Conservation (phyloP, 1,140 invertebrate genomes). For the Yoshiicerus persimilis region DNA sequence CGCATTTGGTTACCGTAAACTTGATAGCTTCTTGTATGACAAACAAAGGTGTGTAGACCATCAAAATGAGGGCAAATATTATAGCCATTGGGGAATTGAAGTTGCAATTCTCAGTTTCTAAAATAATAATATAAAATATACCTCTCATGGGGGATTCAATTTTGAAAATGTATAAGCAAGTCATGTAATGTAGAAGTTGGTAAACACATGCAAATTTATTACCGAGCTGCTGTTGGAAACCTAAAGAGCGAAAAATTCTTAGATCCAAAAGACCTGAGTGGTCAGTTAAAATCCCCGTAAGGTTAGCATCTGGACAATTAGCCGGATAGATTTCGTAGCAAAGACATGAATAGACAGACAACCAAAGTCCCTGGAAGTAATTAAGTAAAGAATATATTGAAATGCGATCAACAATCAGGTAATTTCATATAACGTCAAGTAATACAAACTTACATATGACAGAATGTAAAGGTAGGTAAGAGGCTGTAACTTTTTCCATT, state of each 20-base stretch:
- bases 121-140: not conserved
- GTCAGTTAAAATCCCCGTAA: not conserved
- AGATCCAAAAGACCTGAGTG: not conserved
- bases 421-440: too few relatives aligned
- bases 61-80: not conserved
- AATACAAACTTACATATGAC: not conserved
- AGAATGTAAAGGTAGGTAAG: not conserved
- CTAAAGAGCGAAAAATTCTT: not conserved
- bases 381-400: not conserved
- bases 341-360: not conserved
- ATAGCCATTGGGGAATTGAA: not conserved
- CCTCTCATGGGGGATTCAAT: too few relatives aligned
- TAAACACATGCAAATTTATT: not conserved
- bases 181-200: not conserved
- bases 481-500: not conserved
- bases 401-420: too few relatives aligned
- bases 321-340: not conserved
- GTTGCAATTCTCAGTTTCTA: not conserved
- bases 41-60: not conserved
- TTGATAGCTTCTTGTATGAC: not conserved
- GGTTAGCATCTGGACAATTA: not conserved
- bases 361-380: not conserved
- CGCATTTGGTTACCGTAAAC: not conserved
- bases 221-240: not conserved
- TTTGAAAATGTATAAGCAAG: not conserved